Base-by-base conservation (phyloP, 1,140 invertebrate species). In the Dufourea novaeangliae region DNA sequence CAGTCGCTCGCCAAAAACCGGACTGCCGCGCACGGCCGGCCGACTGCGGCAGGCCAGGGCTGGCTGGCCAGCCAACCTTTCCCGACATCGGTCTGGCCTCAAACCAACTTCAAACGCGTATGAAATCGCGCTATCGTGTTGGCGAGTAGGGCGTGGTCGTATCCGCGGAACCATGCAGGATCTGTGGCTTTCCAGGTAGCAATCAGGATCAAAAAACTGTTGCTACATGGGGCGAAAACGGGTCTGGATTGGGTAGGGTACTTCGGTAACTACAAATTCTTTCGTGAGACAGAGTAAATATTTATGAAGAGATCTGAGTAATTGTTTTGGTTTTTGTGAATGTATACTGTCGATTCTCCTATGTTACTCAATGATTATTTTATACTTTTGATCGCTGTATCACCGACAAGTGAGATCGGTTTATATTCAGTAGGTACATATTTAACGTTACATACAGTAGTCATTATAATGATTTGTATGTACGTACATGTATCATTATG, bases 51-150 rank as follows among this genome's bases (percentile, higher is more conserved):
- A 74, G 78, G 76, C 79, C 74, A 73, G 86, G 86, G 82, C 82
- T 86, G 82, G 86, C 81, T 84, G 83, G 86, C 87, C 86, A 88
- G 84, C 89, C 87, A 88, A 87, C 86, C 88, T 88, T 88, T 78
- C 73, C 84, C 87, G 84, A 88, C 78, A 84, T 87, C 81, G 87
- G 87, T 87, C 89, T 89, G 88, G 87, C 88, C 88, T 89, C 78
- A 82, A 79, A 89, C 87, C 88, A 87, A 90, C 88, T 89, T 89
- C 88, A 90, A 91, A 90, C 87, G 88, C 85, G 87, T 90, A 90
- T 90, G 86, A 90, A 90, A 89, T 90, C 85, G 88, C 77, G 80
- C 84, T 82, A 85, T 85, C 84, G 79, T 72, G 71, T 81, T 62
- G 79, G 75, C 72, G 63, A 69, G 50, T 67, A 82, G 76, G 76